Conservation (phyloP, 2,113 vertebrate genomes). For the Nesoenas mayeri region DNA sequence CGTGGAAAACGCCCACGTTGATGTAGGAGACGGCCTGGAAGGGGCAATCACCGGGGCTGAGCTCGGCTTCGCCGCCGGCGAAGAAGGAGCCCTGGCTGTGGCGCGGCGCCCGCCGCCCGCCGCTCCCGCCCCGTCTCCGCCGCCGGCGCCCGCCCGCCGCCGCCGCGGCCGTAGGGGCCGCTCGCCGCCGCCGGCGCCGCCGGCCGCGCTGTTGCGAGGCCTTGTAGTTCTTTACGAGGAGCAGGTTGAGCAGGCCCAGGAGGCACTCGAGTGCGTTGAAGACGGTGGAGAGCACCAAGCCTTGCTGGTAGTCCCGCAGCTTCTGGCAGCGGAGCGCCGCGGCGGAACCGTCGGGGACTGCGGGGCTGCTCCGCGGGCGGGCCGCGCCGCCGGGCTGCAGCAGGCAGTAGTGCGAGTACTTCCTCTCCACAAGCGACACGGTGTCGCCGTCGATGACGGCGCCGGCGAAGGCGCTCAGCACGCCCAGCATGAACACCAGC, state of each 20-base stretch:
- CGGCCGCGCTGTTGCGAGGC: conserved; percentile 82
- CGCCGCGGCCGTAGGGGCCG: conserved; percentile 41
- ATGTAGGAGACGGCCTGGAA: conserved; percentile 93
- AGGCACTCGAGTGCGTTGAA: conserved; percentile 92
- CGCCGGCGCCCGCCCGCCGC: not conserved
- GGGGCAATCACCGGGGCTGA: conserved; percentile 74
- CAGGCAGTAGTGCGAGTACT: conserved; percentile 90
- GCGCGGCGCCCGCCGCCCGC: conserved; percentile 70
- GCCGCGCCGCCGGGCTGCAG: conserved; percentile 54
- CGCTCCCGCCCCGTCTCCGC: conserved; percentile 27
- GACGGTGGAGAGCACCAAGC: conserved; percentile 89
- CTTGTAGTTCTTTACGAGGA: conserved; percentile 88
- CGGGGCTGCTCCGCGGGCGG: not conserved
- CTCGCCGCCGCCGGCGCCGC: conserved; percentile 72
- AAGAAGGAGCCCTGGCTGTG: conserved; percentile 81
- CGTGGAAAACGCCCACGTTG: conserved; percentile 85
- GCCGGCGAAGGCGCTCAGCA: conserved; percentile 93
- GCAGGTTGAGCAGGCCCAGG: conserved; percentile 87
- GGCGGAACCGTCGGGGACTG: conserved; percentile 1
- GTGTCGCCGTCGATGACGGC: conserved; percentile 95
- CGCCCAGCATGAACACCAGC: conserved; percentile 89
- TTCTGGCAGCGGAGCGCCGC: conserved; percentile 78
- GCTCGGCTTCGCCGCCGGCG: conserved; percentile 85
- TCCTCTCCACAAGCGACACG: conserved; percentile 90
- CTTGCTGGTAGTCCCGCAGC: conserved; percentile 88